phyloP scores from a whole-genome alignment of 2,797 vertebrate genomes.

The Apodemus agrarius region DNA sequence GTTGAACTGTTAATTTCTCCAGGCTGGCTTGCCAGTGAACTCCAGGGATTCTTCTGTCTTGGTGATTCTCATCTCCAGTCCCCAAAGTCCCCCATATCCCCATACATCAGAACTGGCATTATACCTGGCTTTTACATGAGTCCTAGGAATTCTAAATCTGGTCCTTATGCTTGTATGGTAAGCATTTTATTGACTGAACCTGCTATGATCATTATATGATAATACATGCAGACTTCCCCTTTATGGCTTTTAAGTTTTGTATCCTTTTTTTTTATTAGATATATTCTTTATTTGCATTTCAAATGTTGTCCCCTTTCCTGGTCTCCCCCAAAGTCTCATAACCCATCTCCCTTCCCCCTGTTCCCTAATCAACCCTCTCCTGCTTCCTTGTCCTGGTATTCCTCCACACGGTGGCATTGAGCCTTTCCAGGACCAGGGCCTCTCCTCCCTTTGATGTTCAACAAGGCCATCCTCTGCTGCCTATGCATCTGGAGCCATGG shows the following conservation, averaged over 20 bases:
- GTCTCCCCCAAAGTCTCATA: too few species aligned
- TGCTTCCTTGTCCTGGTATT: too few species aligned
- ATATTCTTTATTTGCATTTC: too few species aligned
- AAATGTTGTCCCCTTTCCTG: too few species aligned
- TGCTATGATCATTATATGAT: not conserved
- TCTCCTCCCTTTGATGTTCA: too few species aligned
- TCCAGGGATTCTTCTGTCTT: not conserved
- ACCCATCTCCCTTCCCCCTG: too few species aligned
- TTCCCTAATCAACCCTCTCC: too few species aligned
- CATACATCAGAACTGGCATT: not conserved
- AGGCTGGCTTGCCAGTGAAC: not conserved
- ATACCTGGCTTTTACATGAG: not conserved
- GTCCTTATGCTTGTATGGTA: not conserved
- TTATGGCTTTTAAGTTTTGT: slow-evolving; percentile 16
- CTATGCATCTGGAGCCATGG: too few species aligned
- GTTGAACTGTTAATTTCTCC: not conserved
- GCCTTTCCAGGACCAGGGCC: too few species aligned
- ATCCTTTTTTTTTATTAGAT: too few species aligned
- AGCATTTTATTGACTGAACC: not conserved
- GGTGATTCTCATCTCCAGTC: not conserved
- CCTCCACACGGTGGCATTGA: too few species aligned
- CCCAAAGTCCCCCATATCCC: rapidly evolving
- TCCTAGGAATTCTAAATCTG: not conserved
- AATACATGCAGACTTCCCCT: not conserved
- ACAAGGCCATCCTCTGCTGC: too few species aligned